These are phyloP conservation scores for Geophilus truncorum DNA, from an alignment of 2,888 invertebrate species.

Conservation along the genomic window DNA sequence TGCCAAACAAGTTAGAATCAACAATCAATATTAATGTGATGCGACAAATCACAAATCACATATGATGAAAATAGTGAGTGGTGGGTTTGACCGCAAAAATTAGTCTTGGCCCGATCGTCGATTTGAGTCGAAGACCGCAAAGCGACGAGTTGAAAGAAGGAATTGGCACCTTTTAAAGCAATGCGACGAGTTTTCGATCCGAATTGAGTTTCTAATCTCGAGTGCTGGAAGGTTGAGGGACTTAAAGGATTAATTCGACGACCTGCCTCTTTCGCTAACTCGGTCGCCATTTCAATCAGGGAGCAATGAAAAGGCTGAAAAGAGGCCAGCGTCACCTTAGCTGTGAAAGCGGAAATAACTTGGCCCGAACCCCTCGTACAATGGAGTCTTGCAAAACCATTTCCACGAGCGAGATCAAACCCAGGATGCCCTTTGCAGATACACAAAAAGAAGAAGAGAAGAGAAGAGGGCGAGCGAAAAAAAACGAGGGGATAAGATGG, in stretches of 20 bases:
- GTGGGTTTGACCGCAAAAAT: no score
- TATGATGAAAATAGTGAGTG: no score
- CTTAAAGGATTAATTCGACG: constrained; percentile 7
- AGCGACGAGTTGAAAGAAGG: no score
- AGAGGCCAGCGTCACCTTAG: constrained; percentile 9
- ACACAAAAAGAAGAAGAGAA: neutral
- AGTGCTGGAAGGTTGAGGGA: neutral
- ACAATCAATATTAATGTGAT: no score
- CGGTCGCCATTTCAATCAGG: constrained; percentile 14
- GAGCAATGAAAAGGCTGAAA: constrained; percentile 9
- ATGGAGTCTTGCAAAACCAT: constrained; percentile 6
- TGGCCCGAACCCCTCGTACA: neutral
- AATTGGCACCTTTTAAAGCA: neutral
- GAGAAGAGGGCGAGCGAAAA: neutral
- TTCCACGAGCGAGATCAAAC: neutral
- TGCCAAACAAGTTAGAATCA: no score
- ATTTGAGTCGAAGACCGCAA: no score
- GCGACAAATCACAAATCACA: no score
- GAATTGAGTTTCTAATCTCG: neutral
- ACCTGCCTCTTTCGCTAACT: neutral
- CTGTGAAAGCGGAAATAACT: neutral
- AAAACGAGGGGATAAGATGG: no score
- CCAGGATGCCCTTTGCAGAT: neutral
- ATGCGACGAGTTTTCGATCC: neutral
- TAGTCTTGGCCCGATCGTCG: no score